Conservation (phyloP, 2,797 vertebrate species). For the Anniella stebbinsi region DNA sequence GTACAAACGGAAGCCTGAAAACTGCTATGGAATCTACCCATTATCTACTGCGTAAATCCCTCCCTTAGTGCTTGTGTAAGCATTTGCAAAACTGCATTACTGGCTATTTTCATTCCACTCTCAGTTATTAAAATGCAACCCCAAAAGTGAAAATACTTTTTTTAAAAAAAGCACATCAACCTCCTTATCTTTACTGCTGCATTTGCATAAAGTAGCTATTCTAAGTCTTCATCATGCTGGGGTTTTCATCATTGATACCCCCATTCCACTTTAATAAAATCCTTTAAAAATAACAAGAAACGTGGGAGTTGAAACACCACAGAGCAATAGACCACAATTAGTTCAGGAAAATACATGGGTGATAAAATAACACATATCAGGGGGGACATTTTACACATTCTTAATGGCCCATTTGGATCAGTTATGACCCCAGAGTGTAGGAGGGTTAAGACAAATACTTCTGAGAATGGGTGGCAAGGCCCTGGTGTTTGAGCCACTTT, state of each 20-base stretch:
- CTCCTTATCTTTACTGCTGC: background rate
- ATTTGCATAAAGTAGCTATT: background rate
- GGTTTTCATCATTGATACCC: background rate
- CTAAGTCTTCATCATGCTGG: background rate
- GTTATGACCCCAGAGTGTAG: background rate
- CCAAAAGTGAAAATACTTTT: background rate
- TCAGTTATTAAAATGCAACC: background rate
- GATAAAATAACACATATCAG: background rate
- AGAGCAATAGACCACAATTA: background rate
- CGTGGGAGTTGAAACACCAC: background rate
- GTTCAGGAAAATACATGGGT: background rate
- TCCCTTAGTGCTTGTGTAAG: background rate
- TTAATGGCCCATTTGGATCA: background rate
- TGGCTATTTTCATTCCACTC: background rate
- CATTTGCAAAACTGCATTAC: slow-evolving; percentile 1
- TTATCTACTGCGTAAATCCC: background rate
- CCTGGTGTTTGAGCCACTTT: background rate
- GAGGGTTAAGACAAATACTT: slow-evolving; percentile 9
- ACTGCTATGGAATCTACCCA: background rate
- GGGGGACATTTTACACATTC: background rate
- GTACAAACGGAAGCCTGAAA: background rate
- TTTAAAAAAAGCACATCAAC: background rate
- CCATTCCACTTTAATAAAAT: background rate
- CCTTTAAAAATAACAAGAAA: background rate
- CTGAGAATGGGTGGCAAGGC: slow-evolving; percentile 3